These are phyloP conservation scores for Formica exsecta DNA, from an alignment of 1,140 invertebrate species.

Conservation along the genomic window DNA sequence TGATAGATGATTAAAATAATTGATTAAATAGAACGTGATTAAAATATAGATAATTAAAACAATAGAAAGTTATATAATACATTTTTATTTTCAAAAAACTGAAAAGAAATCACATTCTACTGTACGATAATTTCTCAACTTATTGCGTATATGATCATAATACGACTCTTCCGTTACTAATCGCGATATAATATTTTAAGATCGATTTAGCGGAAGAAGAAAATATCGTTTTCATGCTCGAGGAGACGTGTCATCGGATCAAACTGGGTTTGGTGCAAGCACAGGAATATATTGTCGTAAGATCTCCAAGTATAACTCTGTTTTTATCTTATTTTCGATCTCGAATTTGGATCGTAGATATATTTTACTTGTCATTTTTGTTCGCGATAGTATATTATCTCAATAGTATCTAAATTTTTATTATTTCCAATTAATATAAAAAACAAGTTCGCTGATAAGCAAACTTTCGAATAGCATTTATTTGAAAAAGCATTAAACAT, in stretches of 20 bases:
- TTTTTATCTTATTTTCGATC: not conserved
- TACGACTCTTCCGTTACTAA: not conserved
- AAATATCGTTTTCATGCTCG: constrained; percentile 81
- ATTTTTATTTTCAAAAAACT: constrained; percentile 12
- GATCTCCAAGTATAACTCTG: constrained; percentile 14
- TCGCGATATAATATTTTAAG: constrained; percentile 65
- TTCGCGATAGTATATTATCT: not conserved
- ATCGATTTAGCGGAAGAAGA: constrained; percentile 79
- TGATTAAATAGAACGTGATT: too few species aligned
- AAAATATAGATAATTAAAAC: too few species aligned
- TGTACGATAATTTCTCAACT: not conserved
- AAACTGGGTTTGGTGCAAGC: constrained; percentile 77
- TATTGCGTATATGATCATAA: not conserved
- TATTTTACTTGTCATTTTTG: not conserved
- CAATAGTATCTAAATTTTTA: not conserved
- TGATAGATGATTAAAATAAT: too few species aligned
- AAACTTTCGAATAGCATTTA: not conserved
- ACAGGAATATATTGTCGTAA: constrained; percentile 77
- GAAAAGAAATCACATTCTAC: not conserved
- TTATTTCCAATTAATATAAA: not conserved
- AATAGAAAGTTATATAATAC: not conserved
- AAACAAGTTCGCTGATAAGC: not conserved
- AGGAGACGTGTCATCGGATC: constrained; percentile 81
- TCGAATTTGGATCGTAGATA: not conserved
- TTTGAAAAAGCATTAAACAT: not conserved